Base-by-base conservation (phyloP, 2,797 vertebrate species). In the Astyanax mexicanus region DNA sequence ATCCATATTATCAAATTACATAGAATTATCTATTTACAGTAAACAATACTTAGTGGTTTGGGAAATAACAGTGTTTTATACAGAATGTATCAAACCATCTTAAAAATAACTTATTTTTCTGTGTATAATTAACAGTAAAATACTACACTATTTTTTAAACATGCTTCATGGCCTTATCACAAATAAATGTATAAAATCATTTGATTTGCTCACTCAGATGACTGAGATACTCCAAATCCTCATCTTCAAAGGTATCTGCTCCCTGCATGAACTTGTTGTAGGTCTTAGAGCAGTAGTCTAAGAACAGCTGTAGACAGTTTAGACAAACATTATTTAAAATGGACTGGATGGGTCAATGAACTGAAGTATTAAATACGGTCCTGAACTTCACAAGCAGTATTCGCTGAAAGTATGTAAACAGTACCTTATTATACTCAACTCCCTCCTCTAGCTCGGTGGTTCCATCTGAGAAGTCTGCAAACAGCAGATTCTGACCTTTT, bases 201-300 rank as follows among this genome's bases (percentile, higher is more conserved):
- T 1, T n/a, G n/a, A 4, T 21, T 13, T 0, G 17, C 95, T 94
- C 90, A 98, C 98, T 97, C 73, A 99, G 81, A 88, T 93, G 95
- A 77, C 74, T 82, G 35, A 94, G 86, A 55, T 96, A 90, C 19
- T 91, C 81, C 0, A 91, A 87, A 76, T 98, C 95, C 57, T 94
- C 75, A 1, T 96, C 94, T 5, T 98, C 96, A 90, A 94, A 98
- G 1, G 89, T 93, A 85, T 99, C 96, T 0, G 89, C 86, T 1
- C 96, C 96, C 72, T 94, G 92, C 95, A 98, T 98, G 87, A 97
- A 99, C 72, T 93, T 95, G 15, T 91, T 86, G 69, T 99, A 99
- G 69, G 95, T 94, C 66, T 96, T 95, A 69, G 90, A 85, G 17
- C 89, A 89, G 72, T 96, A 96, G 44, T 97, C 95, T 69, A 95